phyloP scores from a whole-genome alignment of 2,113 vertebrate species.

The Papio anubis region DNA sequence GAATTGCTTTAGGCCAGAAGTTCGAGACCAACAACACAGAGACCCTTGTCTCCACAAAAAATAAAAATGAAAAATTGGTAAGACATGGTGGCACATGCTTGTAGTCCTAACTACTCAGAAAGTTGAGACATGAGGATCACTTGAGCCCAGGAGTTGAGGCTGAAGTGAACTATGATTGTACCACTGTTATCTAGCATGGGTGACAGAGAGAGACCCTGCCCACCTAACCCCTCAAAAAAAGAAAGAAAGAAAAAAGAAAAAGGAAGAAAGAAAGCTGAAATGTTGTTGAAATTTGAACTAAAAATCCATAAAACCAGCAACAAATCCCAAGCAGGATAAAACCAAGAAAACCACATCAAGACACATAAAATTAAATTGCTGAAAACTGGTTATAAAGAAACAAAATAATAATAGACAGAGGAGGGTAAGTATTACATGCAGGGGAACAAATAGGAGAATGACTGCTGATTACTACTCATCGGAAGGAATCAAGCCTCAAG shows the following conservation, averaged over 20 bases:
- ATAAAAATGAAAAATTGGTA: too few relatives aligned
- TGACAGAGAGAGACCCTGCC: too few relatives aligned
- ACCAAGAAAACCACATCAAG: background rate
- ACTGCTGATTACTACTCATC: background rate
- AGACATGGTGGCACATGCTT: too few relatives aligned
- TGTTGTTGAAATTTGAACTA: background rate
- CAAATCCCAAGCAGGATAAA: background rate
- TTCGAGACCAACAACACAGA: too few relatives aligned
- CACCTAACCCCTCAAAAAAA: background rate
- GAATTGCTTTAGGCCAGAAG: too few relatives aligned
- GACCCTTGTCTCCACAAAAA: too few relatives aligned
- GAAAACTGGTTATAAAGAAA: background rate
- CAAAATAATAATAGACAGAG: background rate
- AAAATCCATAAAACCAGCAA: background rate
- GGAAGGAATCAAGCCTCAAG: background rate
- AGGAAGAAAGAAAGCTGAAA: background rate
- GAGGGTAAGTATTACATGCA: background rate
- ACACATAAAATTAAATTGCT: background rate
- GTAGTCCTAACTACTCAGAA: too few relatives aligned
- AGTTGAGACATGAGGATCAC: too few relatives aligned
- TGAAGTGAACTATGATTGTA: too few relatives aligned
- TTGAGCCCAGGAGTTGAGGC: too few relatives aligned
- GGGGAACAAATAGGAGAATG: background rate
- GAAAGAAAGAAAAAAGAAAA: background rate
- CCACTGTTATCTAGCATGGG: too few relatives aligned